These are phyloP conservation scores for Micrastur ruficollis DNA, from an alignment of 2,797 vertebrate species.

Conservation along the genomic window DNA sequence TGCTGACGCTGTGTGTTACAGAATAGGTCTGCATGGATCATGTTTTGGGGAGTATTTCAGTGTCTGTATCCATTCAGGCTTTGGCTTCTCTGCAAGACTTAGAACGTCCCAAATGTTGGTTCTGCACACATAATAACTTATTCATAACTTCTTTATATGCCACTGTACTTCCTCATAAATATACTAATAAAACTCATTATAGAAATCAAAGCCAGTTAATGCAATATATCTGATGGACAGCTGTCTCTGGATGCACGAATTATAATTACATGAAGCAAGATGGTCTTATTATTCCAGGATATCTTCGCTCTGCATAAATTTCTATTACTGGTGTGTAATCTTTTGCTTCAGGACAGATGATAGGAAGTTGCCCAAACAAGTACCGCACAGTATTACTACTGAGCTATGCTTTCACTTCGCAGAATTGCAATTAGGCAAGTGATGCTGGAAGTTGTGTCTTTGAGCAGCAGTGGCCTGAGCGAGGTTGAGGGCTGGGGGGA, in stretches of 20 bases:
- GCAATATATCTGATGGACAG: conserved; percentile 46
- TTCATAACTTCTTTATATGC: conserved; percentile 47
- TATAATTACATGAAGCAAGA: conserved; percentile 38
- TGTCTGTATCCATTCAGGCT: neutral
- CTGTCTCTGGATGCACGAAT: conserved; percentile 46
- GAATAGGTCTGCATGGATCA: neutral
- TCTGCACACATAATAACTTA: conserved; percentile 36
- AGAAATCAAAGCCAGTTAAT: conserved; percentile 55
- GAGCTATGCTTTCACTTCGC: neutral
- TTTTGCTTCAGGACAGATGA: conserved; percentile 37
- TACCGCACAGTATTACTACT: neutral
- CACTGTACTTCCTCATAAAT: conserved; percentile 50
- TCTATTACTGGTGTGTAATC: conserved; percentile 23
- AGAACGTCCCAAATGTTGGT: neutral
- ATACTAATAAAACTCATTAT: conserved; percentile 60
- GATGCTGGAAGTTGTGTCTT: neutral
- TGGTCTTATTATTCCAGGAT: conserved; percentile 29
- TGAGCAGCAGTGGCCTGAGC: neutral
- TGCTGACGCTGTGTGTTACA: neutral
- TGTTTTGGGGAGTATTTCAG: neutral
- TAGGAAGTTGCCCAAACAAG: neutral
- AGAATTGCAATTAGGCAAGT: neutral
- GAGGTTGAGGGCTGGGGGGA: neutral
- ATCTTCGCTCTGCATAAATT: conserved; percentile 53
- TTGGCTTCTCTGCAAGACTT: neutral